A percentile compares a stretch with the other conserved stretches of the same genome.
These are phyloP conservation scores for Rhadina sibilatrix DNA, from an alignment of 2,113 vertebrate species.

Conservation along the genomic window DNA sequence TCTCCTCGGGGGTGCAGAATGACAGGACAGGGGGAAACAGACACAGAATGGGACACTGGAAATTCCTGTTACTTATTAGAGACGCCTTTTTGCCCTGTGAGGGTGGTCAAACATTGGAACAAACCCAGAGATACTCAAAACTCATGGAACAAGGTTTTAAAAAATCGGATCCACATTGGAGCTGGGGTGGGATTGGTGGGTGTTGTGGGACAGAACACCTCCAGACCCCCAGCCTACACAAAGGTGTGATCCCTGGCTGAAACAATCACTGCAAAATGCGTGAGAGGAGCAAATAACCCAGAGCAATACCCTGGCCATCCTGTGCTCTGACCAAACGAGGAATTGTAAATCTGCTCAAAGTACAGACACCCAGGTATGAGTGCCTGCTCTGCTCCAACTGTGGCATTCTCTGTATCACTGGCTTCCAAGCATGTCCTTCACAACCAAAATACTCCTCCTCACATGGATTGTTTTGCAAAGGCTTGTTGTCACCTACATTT, in stretches of 20 bases:
- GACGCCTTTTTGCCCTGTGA: background rate
- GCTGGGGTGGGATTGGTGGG: background rate
- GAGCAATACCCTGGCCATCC: background rate
- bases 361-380: fast-evolving
- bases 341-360: background rate
- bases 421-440: background rate
- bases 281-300: background rate
- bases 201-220: background rate
- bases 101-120: background rate
- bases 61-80: background rate
- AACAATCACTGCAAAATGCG: background rate
- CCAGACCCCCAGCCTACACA: background rate
- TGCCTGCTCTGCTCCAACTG: background rate
- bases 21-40: background rate
- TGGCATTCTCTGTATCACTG: background rate
- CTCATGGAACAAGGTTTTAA: background rate
- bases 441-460: background rate
- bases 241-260: background rate
- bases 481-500: background rate
- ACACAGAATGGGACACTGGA: background rate
- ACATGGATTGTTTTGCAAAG: background rate
- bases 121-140: background rate
- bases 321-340: background rate
- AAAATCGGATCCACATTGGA: background rate
- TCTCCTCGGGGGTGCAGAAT: background rate